Conservation (phyloP, 2,113 vertebrate species). For the Labeo rohita region DNA sequence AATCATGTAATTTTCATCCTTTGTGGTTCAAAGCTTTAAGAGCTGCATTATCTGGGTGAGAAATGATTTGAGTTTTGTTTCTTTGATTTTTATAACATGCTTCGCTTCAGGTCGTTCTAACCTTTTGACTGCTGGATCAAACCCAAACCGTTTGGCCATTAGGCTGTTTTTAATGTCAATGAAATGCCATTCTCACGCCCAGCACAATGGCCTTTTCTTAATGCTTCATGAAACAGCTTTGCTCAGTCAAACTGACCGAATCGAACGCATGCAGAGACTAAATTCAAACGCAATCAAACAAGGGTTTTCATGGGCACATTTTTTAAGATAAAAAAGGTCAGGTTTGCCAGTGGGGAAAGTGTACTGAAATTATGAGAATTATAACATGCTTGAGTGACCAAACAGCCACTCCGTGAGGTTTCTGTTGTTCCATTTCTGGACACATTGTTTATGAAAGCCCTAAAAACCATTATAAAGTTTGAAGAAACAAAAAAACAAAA, state of each 20-base stretch:
- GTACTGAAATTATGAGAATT: conserved; percentile 26
- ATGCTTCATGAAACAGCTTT: conserved; percentile 28
- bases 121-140: conserved; percentile 34
- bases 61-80: not conserved
- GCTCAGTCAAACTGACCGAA: conserved; percentile 34
- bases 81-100: conserved; percentile 18
- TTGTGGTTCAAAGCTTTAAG: not conserved
- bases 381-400: conserved; percentile 1
- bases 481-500: not conserved
- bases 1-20: not conserved
- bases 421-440: not conserved
- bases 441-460: not conserved
- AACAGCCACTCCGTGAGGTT: conserved; percentile 2
- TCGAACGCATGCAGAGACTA: conserved; percentile 30
- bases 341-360: not conserved
- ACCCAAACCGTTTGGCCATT: conserved; percentile 27
- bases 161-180: conserved; percentile 44
- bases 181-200: conserved; percentile 17
- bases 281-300: conserved; percentile 35
- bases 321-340: conserved; percentile 26
- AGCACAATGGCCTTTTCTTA: conserved; percentile 43
- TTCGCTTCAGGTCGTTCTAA: conserved; percentile 14
- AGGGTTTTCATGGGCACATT: conserved; percentile 7
- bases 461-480: not conserved
- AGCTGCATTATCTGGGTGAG: not conserved